Percentiles rank a stretch among this genome's conserved stretches.
These are phyloP conservation scores for Percina caprodes DNA, from an alignment of 2,113 vertebrate species.

Conservation along the genomic window DNA sequence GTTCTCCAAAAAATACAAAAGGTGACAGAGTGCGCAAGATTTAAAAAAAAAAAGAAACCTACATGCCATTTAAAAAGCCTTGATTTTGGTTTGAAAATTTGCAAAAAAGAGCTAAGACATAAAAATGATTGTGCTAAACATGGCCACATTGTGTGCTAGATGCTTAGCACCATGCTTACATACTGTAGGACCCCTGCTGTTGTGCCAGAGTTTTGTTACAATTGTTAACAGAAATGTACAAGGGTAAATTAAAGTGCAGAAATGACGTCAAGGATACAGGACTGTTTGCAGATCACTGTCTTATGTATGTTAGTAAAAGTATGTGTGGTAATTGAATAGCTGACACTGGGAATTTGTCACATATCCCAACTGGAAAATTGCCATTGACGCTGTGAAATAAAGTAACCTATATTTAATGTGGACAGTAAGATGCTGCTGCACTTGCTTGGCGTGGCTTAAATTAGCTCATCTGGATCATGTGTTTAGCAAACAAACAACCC, in stretches of 20 bases:
- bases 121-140: background rate
- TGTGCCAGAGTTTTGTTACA: slow-evolving; percentile 1
- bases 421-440: background rate
- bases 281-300: background rate
- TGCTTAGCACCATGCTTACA: background rate
- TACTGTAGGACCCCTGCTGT: background rate
- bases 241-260: background rate
- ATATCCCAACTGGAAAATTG: background rate
- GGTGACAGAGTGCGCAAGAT: slow-evolving; percentile 4
- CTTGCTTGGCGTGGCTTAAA: background rate
- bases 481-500: background rate
- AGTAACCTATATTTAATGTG: background rate
- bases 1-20: slow-evolving; percentile 28
- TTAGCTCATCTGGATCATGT: background rate
- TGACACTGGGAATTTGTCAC: slow-evolving; percentile 3
- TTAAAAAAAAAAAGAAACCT: background rate
- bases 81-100: slow-evolving; percentile 28
- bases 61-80: slow-evolving; percentile 14
- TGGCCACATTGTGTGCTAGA: slow-evolving; percentile 18
- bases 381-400: background rate
- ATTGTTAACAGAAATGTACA: slow-evolving; percentile 11
- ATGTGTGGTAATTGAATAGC: background rate
- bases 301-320: background rate
- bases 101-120: slow-evolving; percentile 22
- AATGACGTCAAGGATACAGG: background rate